These are phyloP conservation scores for Serranochromis macrocephalus DNA, from an alignment of 2,113 vertebrate genomes.

Conservation along the genomic window DNA sequence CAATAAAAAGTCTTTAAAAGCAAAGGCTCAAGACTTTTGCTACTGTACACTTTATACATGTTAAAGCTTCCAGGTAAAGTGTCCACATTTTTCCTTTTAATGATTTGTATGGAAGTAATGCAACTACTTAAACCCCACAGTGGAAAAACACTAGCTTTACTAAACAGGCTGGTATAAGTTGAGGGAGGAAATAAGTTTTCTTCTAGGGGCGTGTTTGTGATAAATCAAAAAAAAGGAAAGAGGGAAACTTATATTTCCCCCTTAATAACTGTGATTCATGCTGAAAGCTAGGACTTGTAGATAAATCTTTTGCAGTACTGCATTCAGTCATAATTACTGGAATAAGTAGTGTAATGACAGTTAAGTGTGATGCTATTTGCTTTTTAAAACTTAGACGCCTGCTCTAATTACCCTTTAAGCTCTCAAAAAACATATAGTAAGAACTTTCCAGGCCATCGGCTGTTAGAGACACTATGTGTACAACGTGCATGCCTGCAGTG, in stretches of 20 bases:
- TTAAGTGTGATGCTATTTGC: not conserved
- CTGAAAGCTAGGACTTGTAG: not conserved
- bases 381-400: not conserved
- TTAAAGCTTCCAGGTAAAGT: not conserved
- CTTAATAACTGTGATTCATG: not conserved
- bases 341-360: slow-evolving; percentile 24
- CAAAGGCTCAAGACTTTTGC: not conserved
- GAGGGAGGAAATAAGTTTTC: not conserved
- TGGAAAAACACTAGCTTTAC: not conserved
- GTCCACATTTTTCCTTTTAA: not conserved
- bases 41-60: not conserved
- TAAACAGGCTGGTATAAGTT: not conserved
- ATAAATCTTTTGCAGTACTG: not conserved
- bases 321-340: not conserved
- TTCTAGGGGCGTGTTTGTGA: not conserved
- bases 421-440: not conserved
- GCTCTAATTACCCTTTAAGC: not conserved
- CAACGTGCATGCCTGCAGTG: not conserved
- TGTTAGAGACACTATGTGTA: not conserved
- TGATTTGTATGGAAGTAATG: not conserved
- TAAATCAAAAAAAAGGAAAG: not conserved
- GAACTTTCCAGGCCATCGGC: not conserved
- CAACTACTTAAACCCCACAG: not conserved
- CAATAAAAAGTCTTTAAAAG: not conserved
- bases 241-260: not conserved